Evolutionary conservation across 2,797 vertebrate species (phyloP).

Genomic region (Danio jaintianensis): DNA sequence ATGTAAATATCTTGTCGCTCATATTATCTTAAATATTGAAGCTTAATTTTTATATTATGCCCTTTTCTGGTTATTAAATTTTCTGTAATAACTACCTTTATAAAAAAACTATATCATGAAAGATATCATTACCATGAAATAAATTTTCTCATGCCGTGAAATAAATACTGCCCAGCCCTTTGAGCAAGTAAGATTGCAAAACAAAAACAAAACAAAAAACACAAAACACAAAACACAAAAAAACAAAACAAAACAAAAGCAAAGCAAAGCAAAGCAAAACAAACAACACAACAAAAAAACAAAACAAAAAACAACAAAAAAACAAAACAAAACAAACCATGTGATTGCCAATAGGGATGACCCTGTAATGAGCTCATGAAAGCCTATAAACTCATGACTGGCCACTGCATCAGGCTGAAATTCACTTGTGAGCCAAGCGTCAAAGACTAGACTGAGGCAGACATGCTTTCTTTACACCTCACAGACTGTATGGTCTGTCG

Average conservation of each 20-base stretch:
- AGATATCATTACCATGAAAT: no score
- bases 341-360: not conserved
- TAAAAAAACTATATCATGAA: no score
- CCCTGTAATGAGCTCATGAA: not conserved
- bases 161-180: no score
- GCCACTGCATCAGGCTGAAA: not conserved
- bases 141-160: no score
- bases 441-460: conserved; percentile 7
- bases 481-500: conserved; percentile 7
- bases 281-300: not conserved
- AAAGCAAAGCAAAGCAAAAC: not conserved
- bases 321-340: not conserved
- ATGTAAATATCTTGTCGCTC: no score
- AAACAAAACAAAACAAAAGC: not conserved
- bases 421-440: not conserved
- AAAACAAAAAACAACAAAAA: not conserved
- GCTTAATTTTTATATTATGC: no score
- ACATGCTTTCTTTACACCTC: conserved; percentile 18
- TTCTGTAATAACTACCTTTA: no score
- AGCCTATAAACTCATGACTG: not conserved
- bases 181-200: not conserved
- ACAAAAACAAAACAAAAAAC: not conserved
- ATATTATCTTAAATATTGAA: no score
- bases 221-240: not conserved
- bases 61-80: no score